Percentiles rank a stretch among this genome's conserved stretches.
phyloP scores from a whole-genome alignment of 2,113 vertebrate species.

The Marcusenius ussheri region DNA sequence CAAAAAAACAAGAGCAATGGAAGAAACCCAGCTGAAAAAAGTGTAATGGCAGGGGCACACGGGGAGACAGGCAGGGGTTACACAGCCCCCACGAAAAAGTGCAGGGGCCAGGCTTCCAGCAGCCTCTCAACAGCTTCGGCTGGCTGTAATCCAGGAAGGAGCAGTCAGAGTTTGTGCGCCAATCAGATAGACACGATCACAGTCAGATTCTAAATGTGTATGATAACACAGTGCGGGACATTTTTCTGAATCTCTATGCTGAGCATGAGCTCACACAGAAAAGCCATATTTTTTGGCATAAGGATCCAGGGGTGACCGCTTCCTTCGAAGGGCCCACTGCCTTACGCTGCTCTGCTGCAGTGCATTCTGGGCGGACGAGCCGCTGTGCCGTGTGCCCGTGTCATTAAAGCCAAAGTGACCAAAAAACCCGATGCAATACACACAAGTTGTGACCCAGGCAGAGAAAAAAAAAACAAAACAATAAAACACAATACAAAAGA shows the following conservation, averaged over 20 bases:
- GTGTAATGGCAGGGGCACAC: neutral
- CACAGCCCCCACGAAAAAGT: neutral
- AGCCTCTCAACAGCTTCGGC: neutral
- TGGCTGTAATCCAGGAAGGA: neutral
- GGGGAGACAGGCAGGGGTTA: neutral
- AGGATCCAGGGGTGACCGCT: neutral
- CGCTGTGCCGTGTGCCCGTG: neutral
- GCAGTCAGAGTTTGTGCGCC: neutral
- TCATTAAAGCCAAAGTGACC: neutral
- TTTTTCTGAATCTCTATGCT: neutral
- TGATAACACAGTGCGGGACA: neutral
- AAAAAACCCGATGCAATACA: neutral
- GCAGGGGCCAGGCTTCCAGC: neutral
- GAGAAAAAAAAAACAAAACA: conserved; percentile 12
- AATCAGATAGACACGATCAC: neutral
- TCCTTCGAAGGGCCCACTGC: neutral
- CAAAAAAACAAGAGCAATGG: neutral
- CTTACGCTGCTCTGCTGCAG: neutral
- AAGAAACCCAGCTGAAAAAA: neutral
- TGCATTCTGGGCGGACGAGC: neutral
- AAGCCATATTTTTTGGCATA: neutral
- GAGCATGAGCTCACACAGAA: neutral
- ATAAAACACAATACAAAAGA: conserved; percentile 33
- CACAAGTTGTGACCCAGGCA: neutral
- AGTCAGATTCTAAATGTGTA: neutral